Evolutionary conservation across 2,113 vertebrate genomes (phyloP).

Genomic region (Octodon degus): DNA sequence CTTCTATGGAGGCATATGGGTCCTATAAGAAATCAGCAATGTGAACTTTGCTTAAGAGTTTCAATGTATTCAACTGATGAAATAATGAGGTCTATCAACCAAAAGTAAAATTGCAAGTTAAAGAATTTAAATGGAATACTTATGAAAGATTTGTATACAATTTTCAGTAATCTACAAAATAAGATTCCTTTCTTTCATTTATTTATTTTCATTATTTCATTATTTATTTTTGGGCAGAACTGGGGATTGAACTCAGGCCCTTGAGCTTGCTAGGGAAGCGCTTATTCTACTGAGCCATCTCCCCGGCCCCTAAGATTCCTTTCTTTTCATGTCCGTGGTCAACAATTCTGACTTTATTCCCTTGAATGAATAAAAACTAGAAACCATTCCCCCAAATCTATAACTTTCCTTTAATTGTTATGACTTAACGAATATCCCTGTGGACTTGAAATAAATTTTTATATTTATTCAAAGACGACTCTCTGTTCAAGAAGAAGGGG

Average conservation of each 20-base stretch:
- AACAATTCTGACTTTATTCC: neutral
- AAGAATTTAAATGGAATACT: neutral
- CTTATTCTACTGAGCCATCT: no score
- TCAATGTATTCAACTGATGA: slow-evolving; percentile 30
- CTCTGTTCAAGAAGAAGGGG: no score
- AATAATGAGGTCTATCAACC: neutral
- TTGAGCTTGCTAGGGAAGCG: no score
- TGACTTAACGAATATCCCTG: neutral
- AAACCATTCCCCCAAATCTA: slow-evolving; percentile 10
- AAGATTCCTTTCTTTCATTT: neutral
- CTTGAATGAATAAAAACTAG: slow-evolving; percentile 15
- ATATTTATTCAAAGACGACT: slow-evolving; percentile 31
- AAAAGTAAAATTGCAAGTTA: neutral
- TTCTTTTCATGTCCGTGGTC: neutral
- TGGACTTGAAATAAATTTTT: slow-evolving; percentile 39
- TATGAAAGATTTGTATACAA: neutral
- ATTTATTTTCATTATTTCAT: no score
- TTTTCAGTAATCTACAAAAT: slow-evolving; percentile 30
- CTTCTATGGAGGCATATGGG: neutral
- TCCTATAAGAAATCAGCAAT: neutral
- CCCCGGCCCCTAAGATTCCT: neutral
- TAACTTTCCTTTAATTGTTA: slow-evolving; percentile 42
- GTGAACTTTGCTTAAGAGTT: neutral
- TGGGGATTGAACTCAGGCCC: no score
- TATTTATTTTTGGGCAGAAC: no score